Conservation (phyloP, 2,797 vertebrate species). For the Cercopithecus diana region DNA sequence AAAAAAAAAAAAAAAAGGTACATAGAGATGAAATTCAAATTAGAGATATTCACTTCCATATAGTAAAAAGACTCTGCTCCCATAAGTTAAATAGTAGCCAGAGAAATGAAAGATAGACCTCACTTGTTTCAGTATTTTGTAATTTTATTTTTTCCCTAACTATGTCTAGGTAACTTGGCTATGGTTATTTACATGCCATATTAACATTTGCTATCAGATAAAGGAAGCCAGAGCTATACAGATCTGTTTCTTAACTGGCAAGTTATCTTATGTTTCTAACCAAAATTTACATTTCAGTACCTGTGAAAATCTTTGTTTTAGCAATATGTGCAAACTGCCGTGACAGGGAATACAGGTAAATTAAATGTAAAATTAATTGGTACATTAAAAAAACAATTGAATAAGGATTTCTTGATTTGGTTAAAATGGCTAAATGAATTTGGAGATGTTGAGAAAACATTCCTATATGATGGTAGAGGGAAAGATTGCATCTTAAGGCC, state of each 20-base stretch:
- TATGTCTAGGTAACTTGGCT: not conserved
- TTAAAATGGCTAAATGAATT: not conserved
- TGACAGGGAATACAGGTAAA: not conserved
- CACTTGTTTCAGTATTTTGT: not conserved
- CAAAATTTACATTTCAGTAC: not conserved
- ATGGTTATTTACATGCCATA: not conserved
- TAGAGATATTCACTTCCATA: not conserved
- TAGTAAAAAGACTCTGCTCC: not conserved
- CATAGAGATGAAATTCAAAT: not conserved
- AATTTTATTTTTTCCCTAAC: not conserved
- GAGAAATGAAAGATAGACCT: not conserved
- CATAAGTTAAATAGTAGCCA: not conserved
- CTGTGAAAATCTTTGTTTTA: not conserved
- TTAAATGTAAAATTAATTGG: slow-evolving; percentile 25
- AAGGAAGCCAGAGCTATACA: not conserved
- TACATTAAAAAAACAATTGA: not conserved
- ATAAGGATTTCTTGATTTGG: not conserved
- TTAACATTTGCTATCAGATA: not conserved
- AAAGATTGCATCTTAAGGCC: not conserved
- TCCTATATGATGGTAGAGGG: not conserved
- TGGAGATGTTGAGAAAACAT: not conserved
- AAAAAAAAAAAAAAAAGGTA: not conserved
- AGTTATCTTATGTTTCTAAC: not conserved
- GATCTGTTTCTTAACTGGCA: not conserved
- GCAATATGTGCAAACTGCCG: not conserved